Percentiles rank a stretch among this genome's conserved stretches.
These are phyloP conservation scores for Dione vanillae DNA, from an alignment of 2,888 invertebrate genomes.

Conservation along the genomic window DNA sequence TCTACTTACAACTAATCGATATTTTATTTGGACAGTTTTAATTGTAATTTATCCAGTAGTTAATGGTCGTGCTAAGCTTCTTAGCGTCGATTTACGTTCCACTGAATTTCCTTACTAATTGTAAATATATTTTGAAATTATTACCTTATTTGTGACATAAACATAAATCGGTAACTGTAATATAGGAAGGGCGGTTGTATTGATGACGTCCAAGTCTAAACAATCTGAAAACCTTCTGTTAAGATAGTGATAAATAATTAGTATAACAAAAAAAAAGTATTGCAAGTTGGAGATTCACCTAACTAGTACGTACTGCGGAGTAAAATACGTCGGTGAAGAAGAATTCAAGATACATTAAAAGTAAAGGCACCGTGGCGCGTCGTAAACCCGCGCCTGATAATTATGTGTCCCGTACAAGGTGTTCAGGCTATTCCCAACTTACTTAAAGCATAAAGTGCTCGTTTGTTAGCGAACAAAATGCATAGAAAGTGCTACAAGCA, in stretches of 20 bases:
- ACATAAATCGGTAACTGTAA: no score
- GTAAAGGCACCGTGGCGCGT: not conserved
- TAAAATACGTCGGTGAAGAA: not conserved
- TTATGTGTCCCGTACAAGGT: conserved; percentile 39
- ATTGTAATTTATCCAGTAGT: conserved; percentile 29
- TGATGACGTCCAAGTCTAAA: no score
- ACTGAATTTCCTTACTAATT: not conserved
- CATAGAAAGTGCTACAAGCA: conserved; percentile 11
- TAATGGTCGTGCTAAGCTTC: conserved; percentile 17
- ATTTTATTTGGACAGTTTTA: conserved; percentile 22
- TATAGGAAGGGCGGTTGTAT: no score
- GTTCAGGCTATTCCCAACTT: conserved; percentile 21
- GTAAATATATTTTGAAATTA: no score
- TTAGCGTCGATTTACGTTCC: not conserved
- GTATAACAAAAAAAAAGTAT: no score
- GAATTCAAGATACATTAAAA: not conserved
- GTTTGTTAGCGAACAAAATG: conserved; percentile 21
- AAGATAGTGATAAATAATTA: no score
- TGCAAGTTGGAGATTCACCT: no score
- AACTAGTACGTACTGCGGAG: no score
- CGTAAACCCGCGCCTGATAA: conserved; percentile 30
- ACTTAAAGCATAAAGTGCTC: conserved; percentile 25
- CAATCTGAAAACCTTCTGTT: no score
- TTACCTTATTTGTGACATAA: not conserved
- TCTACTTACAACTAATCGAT: conserved; percentile 13